phyloP scores from a whole-genome alignment of 2,797 vertebrate genomes.

The Brotula barbata region DNA sequence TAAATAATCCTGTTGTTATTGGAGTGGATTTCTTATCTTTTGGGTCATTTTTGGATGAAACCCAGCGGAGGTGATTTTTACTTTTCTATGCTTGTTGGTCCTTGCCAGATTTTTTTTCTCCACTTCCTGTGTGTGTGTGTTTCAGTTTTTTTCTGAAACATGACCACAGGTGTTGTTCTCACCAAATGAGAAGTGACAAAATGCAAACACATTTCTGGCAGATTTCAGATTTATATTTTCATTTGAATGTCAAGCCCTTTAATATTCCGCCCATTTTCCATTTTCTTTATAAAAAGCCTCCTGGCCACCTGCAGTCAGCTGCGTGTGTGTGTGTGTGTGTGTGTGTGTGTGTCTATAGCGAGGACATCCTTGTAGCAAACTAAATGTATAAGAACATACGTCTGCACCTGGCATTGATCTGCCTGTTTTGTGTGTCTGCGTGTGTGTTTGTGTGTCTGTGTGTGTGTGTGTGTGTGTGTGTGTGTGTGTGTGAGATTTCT shows the following conservation, averaged over 20 bases:
- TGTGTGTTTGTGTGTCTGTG: no score
- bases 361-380: conserved; percentile 38
- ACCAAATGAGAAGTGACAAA: conserved; percentile 34
- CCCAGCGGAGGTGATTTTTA: no score
- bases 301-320: conserved; percentile 40
- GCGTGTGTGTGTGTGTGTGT: neutral
- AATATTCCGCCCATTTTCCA: conserved; percentile 41
- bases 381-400: conserved; percentile 54
- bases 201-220: conserved; percentile 49
- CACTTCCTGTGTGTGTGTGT: no score
- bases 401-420: conserved; percentile 57
- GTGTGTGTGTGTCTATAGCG: conserved; percentile 15
- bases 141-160: neutral
- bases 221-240: conserved; percentile 37
- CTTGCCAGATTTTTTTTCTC: no score
- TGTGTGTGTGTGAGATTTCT: conserved; percentile 64
- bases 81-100: no score
- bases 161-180: conserved; percentile 16
- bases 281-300: conserved; percentile 41
- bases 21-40: no score
- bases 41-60: no score
- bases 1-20: no score
- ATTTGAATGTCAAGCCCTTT: conserved; percentile 52
- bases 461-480: no score
- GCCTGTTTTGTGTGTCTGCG: no score